Evolutionary conservation across 2,888 invertebrate genomes (phyloP), one percentile per base, ranked within the genome.

Genomic region (Iphiclides podalirius): DNA sequence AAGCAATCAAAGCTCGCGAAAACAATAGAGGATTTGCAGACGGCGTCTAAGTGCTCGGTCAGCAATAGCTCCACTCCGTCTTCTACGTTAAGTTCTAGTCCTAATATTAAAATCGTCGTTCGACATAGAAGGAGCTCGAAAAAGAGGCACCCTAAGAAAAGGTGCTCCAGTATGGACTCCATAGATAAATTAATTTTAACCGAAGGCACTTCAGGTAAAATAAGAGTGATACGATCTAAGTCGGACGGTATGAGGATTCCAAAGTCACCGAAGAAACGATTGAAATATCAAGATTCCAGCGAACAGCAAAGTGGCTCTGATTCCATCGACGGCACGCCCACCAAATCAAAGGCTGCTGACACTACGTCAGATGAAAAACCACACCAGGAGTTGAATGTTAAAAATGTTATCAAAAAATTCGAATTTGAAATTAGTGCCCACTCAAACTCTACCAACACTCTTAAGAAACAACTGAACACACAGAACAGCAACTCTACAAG

Each of bases 1-100:
- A 90, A 90, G 56, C 90, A 91, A 64, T 85, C 90, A 3, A 91
- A 91, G 71, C 80, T 91, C 44, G 76, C 73, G 15, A 91, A 90
- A 62, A 79, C 89, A 66, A 72, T 90, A 83, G 71, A 90, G 90
- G 76, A 81, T 51, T 57, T 79, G 52, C 76, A 81, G 53, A 65
- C 73, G 28, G 67, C 64, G 8, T 70, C 78, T 15, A 65, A 74
- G 51, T 70, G 71, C 60, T 73, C 79, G 1, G 70, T 70, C 13
- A 86, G 82, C 55, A 85, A 79, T 48, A 85, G 76, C 53, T 87
- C 87, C n/a, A 84, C 87, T 1, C 85, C 87, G 1, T 80, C 89
- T 1, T 85, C 84, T 7, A 84, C 86, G 0, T 75, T 86, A 4
- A 83, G 83, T 55, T 80, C 87, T 17, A 86, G 86, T 63, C 83